Conservation (phyloP, 1,140 invertebrate genomes). For the Maniola jurtina region DNA sequence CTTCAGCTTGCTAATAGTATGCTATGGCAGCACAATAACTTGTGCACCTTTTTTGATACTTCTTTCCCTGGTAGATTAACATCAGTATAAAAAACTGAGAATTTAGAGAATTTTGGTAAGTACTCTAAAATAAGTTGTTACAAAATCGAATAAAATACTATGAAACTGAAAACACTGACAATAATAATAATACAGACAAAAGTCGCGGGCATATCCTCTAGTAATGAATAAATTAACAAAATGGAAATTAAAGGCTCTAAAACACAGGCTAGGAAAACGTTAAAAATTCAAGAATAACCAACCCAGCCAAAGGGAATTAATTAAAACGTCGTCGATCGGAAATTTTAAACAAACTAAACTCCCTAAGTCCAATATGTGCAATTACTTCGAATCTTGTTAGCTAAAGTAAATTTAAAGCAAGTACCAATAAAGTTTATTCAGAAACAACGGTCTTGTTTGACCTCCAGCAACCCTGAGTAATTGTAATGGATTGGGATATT, state of each 20-base stretch:
- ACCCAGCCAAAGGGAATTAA: slow-evolving; percentile 24
- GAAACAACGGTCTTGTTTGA: slow-evolving; percentile 23
- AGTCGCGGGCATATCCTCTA: no score
- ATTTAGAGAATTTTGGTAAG: no score
- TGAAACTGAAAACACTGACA: no score
- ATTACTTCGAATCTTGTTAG: slow-evolving; percentile 31
- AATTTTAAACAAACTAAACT: slow-evolving; percentile 36
- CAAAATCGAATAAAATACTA: no score
- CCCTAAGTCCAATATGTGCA: slow-evolving; percentile 34
- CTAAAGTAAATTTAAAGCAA: slow-evolving; percentile 29
- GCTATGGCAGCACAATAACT: no score
- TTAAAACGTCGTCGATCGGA: slow-evolving; percentile 32
- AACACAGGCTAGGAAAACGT: slow-evolving; percentile 17
- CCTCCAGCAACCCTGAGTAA: slow-evolving; percentile 18
- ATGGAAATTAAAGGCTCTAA: not conserved
- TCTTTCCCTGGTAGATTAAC: no score
- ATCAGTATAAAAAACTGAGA: no score
- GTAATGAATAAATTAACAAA: no score
- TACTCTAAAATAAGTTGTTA: no score
- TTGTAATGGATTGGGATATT: slow-evolving; percentile 20
- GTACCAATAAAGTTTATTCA: slow-evolving; percentile 25
- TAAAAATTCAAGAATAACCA: slow-evolving; percentile 27
- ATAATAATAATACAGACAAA: no score
- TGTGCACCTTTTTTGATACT: no score
- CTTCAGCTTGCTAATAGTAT: no score